Base-by-base conservation (phyloP, 2,113 vertebrate species). In the Heterotis niloticus region DNA sequence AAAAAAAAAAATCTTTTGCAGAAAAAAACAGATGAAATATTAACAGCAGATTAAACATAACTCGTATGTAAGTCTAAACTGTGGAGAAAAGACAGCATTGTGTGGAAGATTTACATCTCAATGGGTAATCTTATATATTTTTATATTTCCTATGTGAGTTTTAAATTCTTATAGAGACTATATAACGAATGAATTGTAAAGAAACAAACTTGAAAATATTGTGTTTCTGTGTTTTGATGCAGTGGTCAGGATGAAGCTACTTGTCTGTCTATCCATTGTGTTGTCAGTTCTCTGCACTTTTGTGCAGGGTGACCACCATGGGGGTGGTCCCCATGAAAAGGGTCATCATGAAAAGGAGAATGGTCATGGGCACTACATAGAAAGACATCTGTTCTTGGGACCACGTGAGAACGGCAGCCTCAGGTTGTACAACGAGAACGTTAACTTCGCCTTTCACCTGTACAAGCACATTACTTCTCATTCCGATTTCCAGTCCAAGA, bases 381-480 rank as follows among this genome's bases (percentile, higher is more conserved):
- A 44, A 44, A 44, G 34, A 4, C 34, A 44, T 4, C 34, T 44
- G 2, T 44, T 44, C 34, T 44, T 44, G 34, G 34, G 34, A 44
- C 34, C 34, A 44, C 34, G 34, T 7, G 34, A 44, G 7, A 80
- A 54, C 10, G 70, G 62, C 34, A 80, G 34, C 29, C 75, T 85
- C 34, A 51, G 68, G 59, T 82, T 93, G 84, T 75, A 59, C 20
- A 62, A 80, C n/a, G 86, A 85, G 76, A 94, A 90, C 83, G 81
- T 81, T 75, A 85, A 87, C 16, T 94, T 93, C 81, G 88, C 88
- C 78, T 92, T 91, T 80, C 66, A 68, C 4, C 83, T 95, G 44
- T 95, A 93, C 87, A 87, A 82, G 64, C 83, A 84, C 9, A 65
- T 95, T n/a, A 85, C 86, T 24, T 20, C 66, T 79, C 79, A 80